phyloP scores from a whole-genome alignment of 2,797 vertebrate genomes.

The Anguilla megastoma region DNA sequence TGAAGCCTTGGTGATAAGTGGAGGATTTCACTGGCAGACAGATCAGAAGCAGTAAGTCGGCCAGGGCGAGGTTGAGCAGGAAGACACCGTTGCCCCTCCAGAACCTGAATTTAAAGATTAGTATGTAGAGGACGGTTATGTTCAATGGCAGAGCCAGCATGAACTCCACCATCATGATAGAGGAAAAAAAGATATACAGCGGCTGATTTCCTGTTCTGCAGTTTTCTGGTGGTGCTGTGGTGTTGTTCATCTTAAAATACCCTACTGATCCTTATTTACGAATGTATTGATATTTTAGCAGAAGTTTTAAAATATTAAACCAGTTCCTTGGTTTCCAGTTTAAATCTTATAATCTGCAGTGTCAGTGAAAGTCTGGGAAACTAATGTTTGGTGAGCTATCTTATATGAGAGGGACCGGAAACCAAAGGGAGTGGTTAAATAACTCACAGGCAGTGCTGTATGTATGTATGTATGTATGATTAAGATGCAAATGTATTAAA shows the following conservation, averaged over 20 bases:
- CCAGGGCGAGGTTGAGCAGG: conserved; percentile 70
- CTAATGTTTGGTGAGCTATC: background rate
- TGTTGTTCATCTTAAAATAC: conserved; percentile 5
- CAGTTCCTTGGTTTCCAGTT: background rate
- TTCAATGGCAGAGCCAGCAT: conserved; percentile 69
- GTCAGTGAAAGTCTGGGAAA: background rate
- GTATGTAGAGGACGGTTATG: conserved; percentile 64
- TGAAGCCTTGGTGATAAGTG: conserved; percentile 51
- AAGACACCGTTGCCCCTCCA: conserved; percentile 72
- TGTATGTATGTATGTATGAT: background rate
- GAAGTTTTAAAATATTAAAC: background rate
- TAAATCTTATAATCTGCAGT: background rate
- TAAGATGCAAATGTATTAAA: background rate
- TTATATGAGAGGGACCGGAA: background rate
- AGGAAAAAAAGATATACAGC: conserved; percentile 46
- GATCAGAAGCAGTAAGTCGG: conserved; percentile 67
- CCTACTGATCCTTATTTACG: background rate
- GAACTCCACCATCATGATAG: conserved; percentile 60
- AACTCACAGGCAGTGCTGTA: background rate
- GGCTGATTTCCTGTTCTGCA: background rate
- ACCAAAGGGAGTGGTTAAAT: background rate
- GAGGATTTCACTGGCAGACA: conserved; percentile 67
- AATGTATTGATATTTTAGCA: background rate
- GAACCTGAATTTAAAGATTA: conserved; percentile 72
- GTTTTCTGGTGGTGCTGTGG: conserved; percentile 20